Percentiles rank a stretch among this genome's conserved stretches.
phyloP scores from a whole-genome alignment of 1,140 invertebrate genomes.

The Pseudomyrmex gracilis region DNA sequence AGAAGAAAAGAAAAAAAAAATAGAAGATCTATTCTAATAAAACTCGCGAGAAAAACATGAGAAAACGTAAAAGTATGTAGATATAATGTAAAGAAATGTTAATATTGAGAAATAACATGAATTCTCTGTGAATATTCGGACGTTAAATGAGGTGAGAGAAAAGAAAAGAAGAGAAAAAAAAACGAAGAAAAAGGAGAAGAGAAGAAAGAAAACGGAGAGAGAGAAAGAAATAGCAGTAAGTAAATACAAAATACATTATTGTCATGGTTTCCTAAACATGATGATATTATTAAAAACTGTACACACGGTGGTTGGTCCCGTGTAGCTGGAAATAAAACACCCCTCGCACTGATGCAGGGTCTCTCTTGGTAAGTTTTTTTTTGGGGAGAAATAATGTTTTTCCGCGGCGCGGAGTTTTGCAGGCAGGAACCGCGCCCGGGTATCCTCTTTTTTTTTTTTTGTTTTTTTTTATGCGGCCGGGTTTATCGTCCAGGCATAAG shows the following conservation, averaged over 20 bases:
- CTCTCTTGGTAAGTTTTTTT: constrained; percentile 59
- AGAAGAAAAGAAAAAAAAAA: neutral
- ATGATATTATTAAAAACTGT: constrained; percentile 67
- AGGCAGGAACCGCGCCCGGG: constrained; percentile 50
- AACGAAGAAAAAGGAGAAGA: neutral
- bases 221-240: constrained; percentile 33
- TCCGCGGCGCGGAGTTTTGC: constrained; percentile 40
- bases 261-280: constrained; percentile 55
- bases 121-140: neutral
- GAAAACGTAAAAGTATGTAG: neutral
- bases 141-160: neutral
- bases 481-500: constrained; percentile 34
- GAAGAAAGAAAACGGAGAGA: neutral
- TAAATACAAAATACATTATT: constrained; percentile 66
- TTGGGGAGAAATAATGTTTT: constrained; percentile 26
- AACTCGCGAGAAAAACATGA: neutral
- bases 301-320: constrained; percentile 53
- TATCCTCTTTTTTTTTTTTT: constrained; percentile 36
- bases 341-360: constrained; percentile 54
- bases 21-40: no score
- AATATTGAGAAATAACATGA: constrained; percentile 28
- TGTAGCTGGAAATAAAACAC: constrained; percentile 71
- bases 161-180: neutral
- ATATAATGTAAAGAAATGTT: neutral
- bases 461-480: constrained; percentile 33